phyloP scores from a whole-genome alignment of 2,888 invertebrate genomes.

The Gasteruption jaculator region DNA sequence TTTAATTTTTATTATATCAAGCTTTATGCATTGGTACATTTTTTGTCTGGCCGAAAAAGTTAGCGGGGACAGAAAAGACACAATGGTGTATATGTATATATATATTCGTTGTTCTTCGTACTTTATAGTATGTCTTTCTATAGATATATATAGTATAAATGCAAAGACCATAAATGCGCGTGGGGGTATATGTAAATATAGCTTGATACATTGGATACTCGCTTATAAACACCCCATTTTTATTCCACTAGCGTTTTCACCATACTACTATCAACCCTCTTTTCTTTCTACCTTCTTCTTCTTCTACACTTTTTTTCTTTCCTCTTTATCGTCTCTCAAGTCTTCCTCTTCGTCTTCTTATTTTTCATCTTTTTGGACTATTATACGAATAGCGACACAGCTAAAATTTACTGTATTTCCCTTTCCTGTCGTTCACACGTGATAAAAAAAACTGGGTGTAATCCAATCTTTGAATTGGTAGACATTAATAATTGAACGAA shows the following conservation, averaged over 20 bases:
- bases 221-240: constrained; percentile 53
- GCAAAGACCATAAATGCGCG: constrained; percentile 35
- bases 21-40: constrained; percentile 30
- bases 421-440: too few relatives aligned
- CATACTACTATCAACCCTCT: constrained; percentile 31
- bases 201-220: constrained; percentile 52
- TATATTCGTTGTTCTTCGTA: constrained; percentile 24
- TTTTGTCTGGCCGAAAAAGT: not conserved
- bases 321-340: constrained; percentile 9
- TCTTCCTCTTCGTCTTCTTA: constrained; percentile 7
- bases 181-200: constrained; percentile 51
- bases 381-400: too few relatives aligned
- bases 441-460: too few relatives aligned
- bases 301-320: constrained; percentile 4
- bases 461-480: too few relatives aligned
- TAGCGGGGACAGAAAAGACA: constrained; percentile 14
- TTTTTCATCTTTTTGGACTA: too few relatives aligned
- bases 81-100: too few relatives aligned
- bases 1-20: constrained; percentile 51
- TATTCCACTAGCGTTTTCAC: constrained; percentile 49
- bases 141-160: constrained; percentile 16
- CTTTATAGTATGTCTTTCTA: constrained; percentile 12
- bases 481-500: too few relatives aligned
- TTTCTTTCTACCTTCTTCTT: constrained; percentile 6
- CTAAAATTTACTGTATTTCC: too few relatives aligned